Conservation (phyloP, 2,797 vertebrate genomes). For the Gephyroberyx darwinii region DNA sequence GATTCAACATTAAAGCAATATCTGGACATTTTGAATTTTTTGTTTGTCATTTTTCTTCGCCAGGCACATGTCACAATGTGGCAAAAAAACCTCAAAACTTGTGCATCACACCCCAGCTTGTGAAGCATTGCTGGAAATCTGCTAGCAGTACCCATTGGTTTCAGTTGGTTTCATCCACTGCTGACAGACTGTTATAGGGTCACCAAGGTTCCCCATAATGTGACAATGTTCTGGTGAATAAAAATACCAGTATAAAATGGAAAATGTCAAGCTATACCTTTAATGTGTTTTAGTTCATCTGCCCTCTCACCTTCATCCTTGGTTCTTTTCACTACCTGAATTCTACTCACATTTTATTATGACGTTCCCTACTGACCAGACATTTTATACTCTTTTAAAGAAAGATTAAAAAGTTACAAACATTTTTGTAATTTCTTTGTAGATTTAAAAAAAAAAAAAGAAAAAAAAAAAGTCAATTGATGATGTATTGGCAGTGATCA, state of each 20-base stretch:
- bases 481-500: slow-evolving; percentile 86
- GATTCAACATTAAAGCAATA: slow-evolving; percentile 3
- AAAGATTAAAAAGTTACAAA: slow-evolving; percentile 53
- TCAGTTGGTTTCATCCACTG: neutral
- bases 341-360: slow-evolving; percentile 56
- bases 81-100: neutral
- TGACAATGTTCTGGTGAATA: slow-evolving; percentile 1
- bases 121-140: neutral
- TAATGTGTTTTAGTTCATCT: slow-evolving; percentile 27
- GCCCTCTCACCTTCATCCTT: slow-evolving; percentile 46
- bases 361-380: slow-evolving; percentile 74
- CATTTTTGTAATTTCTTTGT: slow-evolving; percentile 95
- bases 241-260: neutral
- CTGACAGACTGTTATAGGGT: neutral
- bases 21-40: slow-evolving; percentile 3
- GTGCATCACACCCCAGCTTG: neutral
- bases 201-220: neutral
- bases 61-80: slow-evolving; percentile 1
- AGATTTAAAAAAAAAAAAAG: slow-evolving; percentile 86
- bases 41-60: neutral
- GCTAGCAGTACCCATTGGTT: neutral
- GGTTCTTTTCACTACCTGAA: slow-evolving; percentile 74
- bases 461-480: slow-evolving; percentile 61
- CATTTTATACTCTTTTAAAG: slow-evolving; percentile 95
- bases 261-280: slow-evolving; percentile 15